Percentiles rank a stretch among this genome's conserved stretches.
Conservation (phyloP, 2,888 invertebrate species). For the Andricus curvator region DNA sequence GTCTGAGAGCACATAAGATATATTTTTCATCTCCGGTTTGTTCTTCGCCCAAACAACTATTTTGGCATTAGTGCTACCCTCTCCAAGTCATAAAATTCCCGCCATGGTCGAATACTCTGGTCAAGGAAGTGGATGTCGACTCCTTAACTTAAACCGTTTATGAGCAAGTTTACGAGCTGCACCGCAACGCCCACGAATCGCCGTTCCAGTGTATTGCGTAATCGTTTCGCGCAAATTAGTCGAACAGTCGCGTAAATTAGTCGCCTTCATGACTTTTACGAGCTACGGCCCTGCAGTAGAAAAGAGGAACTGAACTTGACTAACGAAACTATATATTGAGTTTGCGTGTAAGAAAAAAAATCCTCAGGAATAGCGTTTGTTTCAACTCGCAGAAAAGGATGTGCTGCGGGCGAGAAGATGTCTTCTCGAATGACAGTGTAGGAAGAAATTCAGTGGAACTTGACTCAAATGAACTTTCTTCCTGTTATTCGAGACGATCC, state of each 20-base stretch:
- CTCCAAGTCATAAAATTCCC: conserved; percentile 14
- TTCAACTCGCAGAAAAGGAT: conserved; percentile 13
- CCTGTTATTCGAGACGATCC: conserved; percentile 13
- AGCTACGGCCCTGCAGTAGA: conserved; percentile 32
- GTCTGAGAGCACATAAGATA: not conserved
- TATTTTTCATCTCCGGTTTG: conserved; percentile 1
- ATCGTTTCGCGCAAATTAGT: conserved; percentile 54
- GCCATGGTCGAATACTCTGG: conserved; percentile 32
- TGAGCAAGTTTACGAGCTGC: conserved; percentile 59
- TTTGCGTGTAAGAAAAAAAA: not conserved
- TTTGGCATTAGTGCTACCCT: not conserved
- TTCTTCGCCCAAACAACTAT: not conserved
- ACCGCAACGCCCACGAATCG: conserved; percentile 58
- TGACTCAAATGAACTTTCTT: conserved; percentile 30
- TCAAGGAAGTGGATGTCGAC: conserved; percentile 23
- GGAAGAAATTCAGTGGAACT: conserved; percentile 22
- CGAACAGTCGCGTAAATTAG: conserved; percentile 56
- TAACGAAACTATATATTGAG: not conserved
- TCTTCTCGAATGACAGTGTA: conserved; percentile 15
- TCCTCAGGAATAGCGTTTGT: not conserved
- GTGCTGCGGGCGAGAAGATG: not conserved
- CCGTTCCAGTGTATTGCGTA: conserved; percentile 52
- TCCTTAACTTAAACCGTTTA: conserved; percentile 51
- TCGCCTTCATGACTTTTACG: conserved; percentile 54
- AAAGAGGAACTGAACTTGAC: conserved; percentile 5